These are phyloP conservation scores for Chromoteleia sp. DNA, from an alignment of 2,888 invertebrate species.

Conservation along the genomic window DNA sequence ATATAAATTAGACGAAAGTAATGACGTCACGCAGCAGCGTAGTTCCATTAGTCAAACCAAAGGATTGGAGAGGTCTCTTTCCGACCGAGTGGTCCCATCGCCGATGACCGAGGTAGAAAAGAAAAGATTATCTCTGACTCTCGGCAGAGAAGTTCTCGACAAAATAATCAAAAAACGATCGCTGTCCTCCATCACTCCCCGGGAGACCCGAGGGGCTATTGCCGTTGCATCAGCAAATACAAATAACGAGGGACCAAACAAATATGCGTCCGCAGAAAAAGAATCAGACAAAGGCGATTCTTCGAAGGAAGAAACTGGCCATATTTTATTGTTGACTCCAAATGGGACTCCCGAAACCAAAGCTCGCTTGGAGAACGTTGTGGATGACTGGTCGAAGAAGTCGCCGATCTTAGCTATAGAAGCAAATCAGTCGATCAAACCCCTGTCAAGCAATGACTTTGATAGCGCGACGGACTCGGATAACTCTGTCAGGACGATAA, in stretches of 20 bases:
- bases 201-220: constrained; percentile 86
- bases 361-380: constrained; percentile 81
- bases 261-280: constrained; percentile 23
- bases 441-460: constrained; percentile 87
- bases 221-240: constrained; percentile 86
- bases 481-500: constrained; percentile 89
- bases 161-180: constrained; percentile 86
- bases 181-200: constrained; percentile 78
- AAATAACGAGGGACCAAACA: constrained; percentile 69
- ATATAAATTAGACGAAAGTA: constrained; percentile 50
- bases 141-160: constrained; percentile 90
- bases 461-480: constrained; percentile 90
- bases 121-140: constrained; percentile 89
- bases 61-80: constrained; percentile 73
- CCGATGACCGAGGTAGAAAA: constrained; percentile 89
- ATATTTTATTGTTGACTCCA: constrained; percentile 85
- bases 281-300: constrained; percentile 1
- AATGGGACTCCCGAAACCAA: constrained; percentile 77
- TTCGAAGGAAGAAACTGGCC: constrained; percentile 81
- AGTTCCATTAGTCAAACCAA: constrained; percentile 79
- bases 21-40: constrained; percentile 71
- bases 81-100: constrained; percentile 67
- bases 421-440: constrained; percentile 35
- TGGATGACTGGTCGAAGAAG: constrained; percentile 85
- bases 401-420: constrained; percentile 78